Percentiles rank a stretch among this genome's conserved stretches.
These are phyloP conservation scores for Hippocampus comes DNA, from an alignment of 2,113 vertebrate genomes.

Conservation along the genomic window DNA sequence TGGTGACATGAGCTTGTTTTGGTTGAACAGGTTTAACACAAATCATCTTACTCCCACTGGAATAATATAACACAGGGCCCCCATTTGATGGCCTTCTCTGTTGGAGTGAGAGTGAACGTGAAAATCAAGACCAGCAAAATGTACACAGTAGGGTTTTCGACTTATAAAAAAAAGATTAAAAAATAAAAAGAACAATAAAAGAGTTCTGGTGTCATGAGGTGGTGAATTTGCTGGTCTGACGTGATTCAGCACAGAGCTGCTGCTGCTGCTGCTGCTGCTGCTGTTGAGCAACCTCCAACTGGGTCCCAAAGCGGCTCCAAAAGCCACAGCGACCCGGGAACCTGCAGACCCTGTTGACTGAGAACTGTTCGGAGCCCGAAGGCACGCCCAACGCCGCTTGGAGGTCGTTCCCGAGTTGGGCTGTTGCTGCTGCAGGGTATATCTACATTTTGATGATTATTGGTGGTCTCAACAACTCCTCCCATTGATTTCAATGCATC, in stretches of 20 bases:
- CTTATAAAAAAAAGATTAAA: neutral
- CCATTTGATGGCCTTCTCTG: constrained; percentile 2
- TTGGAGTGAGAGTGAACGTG: neutral
- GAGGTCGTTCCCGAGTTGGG: too few relatives aligned
- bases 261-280: too few relatives aligned
- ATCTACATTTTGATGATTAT: neutral
- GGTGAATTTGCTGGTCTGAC: neutral
- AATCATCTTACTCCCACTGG: constrained; percentile 10
- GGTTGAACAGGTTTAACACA: constrained; percentile 8
- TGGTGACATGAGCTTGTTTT: neutral
- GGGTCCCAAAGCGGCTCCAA: too few relatives aligned
- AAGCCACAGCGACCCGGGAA: too few relatives aligned
- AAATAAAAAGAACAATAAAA: neutral
- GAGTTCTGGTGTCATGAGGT: neutral
- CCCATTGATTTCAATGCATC: constrained; percentile 42
- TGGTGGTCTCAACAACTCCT: constrained; percentile 24
- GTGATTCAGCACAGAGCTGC: neutral
- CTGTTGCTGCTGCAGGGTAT: too few relatives aligned
- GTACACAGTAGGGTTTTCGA: neutral
- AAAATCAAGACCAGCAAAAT: constrained; percentile 13
- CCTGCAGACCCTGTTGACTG: too few relatives aligned
- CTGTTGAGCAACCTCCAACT: too few relatives aligned
- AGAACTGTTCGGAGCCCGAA: too few relatives aligned
- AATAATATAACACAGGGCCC: constrained; percentile 13
- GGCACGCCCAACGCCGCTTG: too few relatives aligned